Evolutionary conservation across 2,113 vertebrate genomes (phyloP).

Genomic region (Misgurnus mizolepis): DNA sequence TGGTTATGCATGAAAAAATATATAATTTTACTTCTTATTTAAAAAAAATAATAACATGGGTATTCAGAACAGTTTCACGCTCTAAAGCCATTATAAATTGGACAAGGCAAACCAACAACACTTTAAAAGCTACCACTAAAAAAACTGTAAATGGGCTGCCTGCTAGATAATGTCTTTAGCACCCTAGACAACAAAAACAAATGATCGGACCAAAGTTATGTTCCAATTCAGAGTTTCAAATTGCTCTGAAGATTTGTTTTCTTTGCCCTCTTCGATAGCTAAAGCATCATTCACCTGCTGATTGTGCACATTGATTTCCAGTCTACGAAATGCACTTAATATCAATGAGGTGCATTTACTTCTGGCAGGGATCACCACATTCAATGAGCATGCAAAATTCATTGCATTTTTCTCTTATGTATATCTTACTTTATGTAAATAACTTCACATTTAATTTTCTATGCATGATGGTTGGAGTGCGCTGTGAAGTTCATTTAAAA

Average conservation of each 20-base stretch:
- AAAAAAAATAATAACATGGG: neutral
- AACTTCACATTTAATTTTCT: no score
- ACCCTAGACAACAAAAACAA: conserved; percentile 28
- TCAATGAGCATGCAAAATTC: neutral
- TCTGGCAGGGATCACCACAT: neutral
- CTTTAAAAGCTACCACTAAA: conserved; percentile 37
- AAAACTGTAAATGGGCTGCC: conserved; percentile 44
- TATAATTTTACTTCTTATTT: no score
- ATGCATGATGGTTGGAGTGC: no score
- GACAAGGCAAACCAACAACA: conserved; percentile 16
- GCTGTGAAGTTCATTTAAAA: no score
- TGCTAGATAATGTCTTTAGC: conserved; percentile 13
- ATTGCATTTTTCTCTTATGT: no score
- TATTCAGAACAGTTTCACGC: neutral
- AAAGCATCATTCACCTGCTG: conserved; percentile 63
- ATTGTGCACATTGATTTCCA: conserved; percentile 68
- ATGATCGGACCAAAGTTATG: conserved; percentile 17
- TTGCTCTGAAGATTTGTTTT: conserved; percentile 55
- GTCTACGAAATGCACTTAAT: conserved; percentile 58
- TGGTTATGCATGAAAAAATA: no score
- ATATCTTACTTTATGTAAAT: no score
- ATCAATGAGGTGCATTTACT: conserved; percentile 30
- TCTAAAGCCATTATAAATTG: neutral
- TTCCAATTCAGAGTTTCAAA: conserved; percentile 53
- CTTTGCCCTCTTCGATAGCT: conserved; percentile 61